Percentiles rank a stretch among this genome's conserved stretches.
These are phyloP conservation scores for Perca flavescens DNA, from an alignment of 2,113 vertebrate genomes.

Conservation along the genomic window DNA sequence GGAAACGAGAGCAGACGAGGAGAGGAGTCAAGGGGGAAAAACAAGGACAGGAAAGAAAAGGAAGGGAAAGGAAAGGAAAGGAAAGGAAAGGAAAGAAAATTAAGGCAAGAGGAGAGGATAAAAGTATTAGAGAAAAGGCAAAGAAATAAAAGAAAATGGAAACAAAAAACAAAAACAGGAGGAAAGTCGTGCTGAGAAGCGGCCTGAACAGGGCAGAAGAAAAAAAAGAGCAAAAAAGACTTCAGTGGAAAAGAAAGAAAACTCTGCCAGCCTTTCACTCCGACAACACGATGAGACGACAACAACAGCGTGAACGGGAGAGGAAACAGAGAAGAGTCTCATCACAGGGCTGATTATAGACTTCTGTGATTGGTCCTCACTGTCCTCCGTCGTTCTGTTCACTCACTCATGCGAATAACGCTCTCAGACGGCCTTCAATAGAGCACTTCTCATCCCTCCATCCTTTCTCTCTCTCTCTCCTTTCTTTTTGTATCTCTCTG, in stretches of 20 bases:
- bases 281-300: too few species aligned
- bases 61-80: neutral
- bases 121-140: neutral
- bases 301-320: too few species aligned
- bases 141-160: neutral
- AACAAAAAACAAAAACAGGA: too few species aligned
- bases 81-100: neutral
- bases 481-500: neutral
- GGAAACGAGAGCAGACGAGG: too few species aligned
- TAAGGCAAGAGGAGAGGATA: too few species aligned
- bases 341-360: neutral
- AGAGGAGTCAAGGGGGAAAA: too few species aligned
- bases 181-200: too few species aligned
- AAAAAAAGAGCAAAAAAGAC: too few species aligned
- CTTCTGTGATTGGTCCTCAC: constrained; percentile 12
- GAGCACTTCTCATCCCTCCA: neutral
- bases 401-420: constrained; percentile 40
- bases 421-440: constrained; percentile 33
- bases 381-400: constrained; percentile 48
- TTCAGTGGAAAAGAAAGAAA: too few species aligned
- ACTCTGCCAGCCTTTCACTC: too few species aligned
- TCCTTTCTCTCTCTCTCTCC: constrained; percentile 8
- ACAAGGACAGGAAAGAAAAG: too few species aligned
- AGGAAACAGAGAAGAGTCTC: neutral
- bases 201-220: too few species aligned